Evolutionary conservation across 2,797 vertebrate species (phyloP).

Genomic region (Pelochelys cantorii): DNA sequence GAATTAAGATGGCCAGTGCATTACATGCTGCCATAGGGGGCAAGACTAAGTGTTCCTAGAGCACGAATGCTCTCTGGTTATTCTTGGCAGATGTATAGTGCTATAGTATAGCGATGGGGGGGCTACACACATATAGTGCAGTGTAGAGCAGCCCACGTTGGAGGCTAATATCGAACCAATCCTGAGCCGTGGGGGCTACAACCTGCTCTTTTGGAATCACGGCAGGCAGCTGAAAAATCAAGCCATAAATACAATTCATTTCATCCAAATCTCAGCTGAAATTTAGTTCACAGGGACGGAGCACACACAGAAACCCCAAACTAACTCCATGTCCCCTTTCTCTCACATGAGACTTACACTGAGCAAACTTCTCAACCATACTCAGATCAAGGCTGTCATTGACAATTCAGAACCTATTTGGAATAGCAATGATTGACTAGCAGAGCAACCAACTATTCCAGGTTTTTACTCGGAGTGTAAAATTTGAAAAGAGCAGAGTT

Average conservation of each 20-base stretch:
- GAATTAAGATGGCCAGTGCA: background rate
- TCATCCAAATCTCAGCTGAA: background rate
- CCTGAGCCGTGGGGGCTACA: background rate
- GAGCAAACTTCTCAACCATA: background rate
- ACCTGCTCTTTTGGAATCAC: background rate
- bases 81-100: background rate
- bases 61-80: background rate
- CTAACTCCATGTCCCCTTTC: accelerated
- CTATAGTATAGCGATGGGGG: too few relatives aligned
- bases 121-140: conserved; percentile 55
- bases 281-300: background rate
- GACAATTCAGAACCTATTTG: background rate
- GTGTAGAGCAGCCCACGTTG: background rate
- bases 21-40: background rate
- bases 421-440: background rate
- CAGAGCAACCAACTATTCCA: background rate
- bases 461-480: conserved; percentile 19
- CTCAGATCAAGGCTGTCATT: background rate
- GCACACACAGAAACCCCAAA: accelerated
- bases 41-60: background rate
- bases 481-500: conserved; percentile 37
- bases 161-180: background rate
- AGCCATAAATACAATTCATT: background rate
- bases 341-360: accelerated
- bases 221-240: background rate